Conservation (phyloP, 2,797 vertebrate genomes). For the Momotus momota region DNA sequence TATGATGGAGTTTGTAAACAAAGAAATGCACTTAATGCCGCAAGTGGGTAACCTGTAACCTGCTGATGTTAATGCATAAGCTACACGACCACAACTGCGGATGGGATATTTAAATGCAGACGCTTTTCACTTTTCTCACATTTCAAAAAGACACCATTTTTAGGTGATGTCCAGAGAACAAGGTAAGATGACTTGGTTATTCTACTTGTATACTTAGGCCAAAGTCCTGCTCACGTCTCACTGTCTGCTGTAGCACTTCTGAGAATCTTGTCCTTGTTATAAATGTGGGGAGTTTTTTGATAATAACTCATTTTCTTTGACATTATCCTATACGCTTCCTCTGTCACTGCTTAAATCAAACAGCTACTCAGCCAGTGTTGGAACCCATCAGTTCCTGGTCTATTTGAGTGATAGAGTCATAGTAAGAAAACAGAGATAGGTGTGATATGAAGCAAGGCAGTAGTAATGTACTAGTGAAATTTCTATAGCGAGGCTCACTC, state of each 20-base stretch:
- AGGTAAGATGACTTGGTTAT: not conserved
- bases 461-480: not conserved
- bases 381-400: not conserved
- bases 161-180: not conserved
- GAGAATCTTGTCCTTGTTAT: not conserved
- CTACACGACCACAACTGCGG: not conserved
- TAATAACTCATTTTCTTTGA: constrained; percentile 28
- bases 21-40: not conserved
- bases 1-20: not conserved
- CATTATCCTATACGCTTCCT: not conserved
- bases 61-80: not conserved
- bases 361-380: not conserved
- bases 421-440: not conserved
- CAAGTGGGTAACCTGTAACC: not conserved
- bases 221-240: not conserved
- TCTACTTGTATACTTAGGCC: not conserved
- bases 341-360: constrained; percentile 38
- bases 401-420: not conserved
- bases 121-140: not conserved
- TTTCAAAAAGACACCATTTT: constrained; percentile 21
- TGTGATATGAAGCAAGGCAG: not conserved
- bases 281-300: not conserved
- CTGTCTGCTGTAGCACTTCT: not conserved
- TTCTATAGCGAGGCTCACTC: not conserved
- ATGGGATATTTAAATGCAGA: constrained; percentile 8